These are phyloP conservation scores for Microctenopoma stevenorrisi DNA, from an alignment of 2,797 vertebrate species.

Conservation along the genomic window DNA sequence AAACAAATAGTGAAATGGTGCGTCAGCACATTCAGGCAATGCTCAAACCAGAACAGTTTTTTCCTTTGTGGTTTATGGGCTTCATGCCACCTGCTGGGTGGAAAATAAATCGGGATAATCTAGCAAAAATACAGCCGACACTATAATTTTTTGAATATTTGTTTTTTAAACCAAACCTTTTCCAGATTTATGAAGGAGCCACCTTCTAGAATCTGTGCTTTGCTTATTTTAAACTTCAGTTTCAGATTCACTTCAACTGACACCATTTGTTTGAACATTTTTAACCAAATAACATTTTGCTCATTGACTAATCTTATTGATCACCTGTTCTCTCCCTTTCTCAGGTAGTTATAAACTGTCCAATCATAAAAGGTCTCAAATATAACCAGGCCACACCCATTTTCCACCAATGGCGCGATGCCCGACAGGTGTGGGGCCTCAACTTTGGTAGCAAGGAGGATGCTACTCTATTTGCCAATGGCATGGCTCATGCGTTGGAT, in stretches of 20 bases:
- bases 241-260: background rate
- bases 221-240: background rate
- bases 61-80: constrained; percentile 32
- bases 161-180: constrained; percentile 16
- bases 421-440: constrained; percentile 94
- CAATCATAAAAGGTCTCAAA: constrained; percentile 88
- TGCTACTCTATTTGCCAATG: constrained; percentile 86
- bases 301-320: background rate
- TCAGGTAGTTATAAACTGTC: constrained; percentile 96
- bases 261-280: background rate
- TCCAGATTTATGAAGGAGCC: constrained; percentile 6
- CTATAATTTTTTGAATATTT: constrained; percentile 22
- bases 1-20: constrained; percentile 80
- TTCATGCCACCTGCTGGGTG: constrained; percentile 76
- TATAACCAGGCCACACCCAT: constrained; percentile 95
- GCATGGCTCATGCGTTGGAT: constrained; percentile 89
- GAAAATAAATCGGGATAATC: constrained; percentile 54
- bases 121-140: constrained; percentile 29
- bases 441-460: constrained; percentile 94
- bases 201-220: background rate
- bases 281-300: background rate
- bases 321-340: constrained; percentile 5
- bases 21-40: constrained; percentile 80
- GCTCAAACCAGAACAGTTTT: constrained; percentile 59
- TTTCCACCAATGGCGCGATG: constrained; percentile 94